Percentiles rank a stretch among this genome's conserved stretches.
phyloP scores from a whole-genome alignment of 2,113 vertebrate species.

The Gulo gulo region DNA sequence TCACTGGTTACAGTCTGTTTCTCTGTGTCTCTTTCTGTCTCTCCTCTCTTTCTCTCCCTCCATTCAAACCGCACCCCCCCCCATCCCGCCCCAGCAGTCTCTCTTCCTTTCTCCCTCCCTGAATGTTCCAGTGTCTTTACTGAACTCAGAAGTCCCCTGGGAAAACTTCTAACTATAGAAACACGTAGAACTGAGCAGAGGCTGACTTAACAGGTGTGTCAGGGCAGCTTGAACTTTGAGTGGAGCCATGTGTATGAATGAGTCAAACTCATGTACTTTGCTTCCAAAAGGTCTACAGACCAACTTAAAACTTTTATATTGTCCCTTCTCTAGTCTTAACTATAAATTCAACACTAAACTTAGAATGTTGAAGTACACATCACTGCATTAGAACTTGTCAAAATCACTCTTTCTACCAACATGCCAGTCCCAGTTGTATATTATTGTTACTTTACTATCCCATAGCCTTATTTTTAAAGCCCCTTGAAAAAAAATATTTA shows the following conservation, averaged over 20 bases:
- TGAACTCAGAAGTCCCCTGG: not conserved
- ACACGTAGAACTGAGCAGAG: not conserved
- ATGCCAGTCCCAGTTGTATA: not conserved
- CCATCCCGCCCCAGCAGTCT: not conserved
- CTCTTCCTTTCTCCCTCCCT: not conserved
- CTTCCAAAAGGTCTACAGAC: not conserved
- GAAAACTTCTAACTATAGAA: slow-evolving; percentile 3
- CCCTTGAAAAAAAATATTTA: not conserved
- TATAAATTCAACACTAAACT: not conserved
- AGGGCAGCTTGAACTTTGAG: not conserved
- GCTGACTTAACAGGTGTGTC: not conserved
- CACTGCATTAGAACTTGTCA: not conserved
- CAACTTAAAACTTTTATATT: not conserved
- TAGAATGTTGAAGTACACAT: not conserved
- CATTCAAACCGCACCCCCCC: no score
- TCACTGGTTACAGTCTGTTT: not conserved
- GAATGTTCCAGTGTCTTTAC: not conserved
- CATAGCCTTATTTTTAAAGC: slow-evolving; percentile 37
- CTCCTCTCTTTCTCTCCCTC: not conserved
- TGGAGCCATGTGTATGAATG: not conserved
- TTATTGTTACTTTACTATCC: not conserved
- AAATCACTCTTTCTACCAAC: slow-evolving; percentile 12
- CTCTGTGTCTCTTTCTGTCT: not conserved
- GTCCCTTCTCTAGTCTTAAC: not conserved
- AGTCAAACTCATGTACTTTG: not conserved